A percentile compares a stretch with the other conserved stretches of the same genome.
Evolutionary conservation across 2,888 invertebrate species (phyloP).

Genomic region (Minunthozetes semirufus): DNA sequence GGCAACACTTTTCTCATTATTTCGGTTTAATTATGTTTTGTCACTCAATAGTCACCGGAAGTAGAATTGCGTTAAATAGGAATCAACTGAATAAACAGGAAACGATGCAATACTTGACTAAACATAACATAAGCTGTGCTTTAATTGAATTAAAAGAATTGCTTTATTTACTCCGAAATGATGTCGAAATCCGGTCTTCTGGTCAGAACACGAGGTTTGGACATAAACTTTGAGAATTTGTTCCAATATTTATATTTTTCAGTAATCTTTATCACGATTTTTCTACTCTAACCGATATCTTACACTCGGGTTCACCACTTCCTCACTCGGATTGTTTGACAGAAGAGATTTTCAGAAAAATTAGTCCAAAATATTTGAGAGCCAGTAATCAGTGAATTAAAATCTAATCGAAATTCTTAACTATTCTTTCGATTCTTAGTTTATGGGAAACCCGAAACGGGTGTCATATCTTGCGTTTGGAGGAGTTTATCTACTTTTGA

Average conservation of each 20-base stretch:
- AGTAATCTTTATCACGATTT: neutral
- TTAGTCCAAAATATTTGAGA: constrained; percentile 9
- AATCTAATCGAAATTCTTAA: neutral
- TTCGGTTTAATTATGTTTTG: neutral
- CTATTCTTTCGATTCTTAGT: neutral
- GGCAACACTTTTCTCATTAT: neutral
- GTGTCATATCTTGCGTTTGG: constrained; percentile 2
- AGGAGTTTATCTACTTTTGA: neutral
- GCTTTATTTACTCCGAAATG: neutral
- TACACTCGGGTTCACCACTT: neutral
- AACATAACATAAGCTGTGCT: neutral
- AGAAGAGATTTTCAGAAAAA: neutral
- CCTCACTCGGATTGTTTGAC: neutral
- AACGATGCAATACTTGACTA: neutral
- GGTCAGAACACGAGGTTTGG: neutral
- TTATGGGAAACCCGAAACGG: constrained; percentile 1
- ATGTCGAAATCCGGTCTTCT: neutral
- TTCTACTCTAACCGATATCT: neutral
- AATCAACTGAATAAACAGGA: neutral
- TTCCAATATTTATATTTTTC: neutral
- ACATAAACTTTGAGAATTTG: neutral
- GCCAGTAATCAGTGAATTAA: neutral
- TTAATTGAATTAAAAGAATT: neutral
- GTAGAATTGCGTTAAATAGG: neutral
- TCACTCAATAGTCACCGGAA: neutral